Percentiles rank a stretch among this genome's conserved stretches.
phyloP scores from a whole-genome alignment of 2,797 vertebrate species.

The Myioborus melanocephalus region DNA sequence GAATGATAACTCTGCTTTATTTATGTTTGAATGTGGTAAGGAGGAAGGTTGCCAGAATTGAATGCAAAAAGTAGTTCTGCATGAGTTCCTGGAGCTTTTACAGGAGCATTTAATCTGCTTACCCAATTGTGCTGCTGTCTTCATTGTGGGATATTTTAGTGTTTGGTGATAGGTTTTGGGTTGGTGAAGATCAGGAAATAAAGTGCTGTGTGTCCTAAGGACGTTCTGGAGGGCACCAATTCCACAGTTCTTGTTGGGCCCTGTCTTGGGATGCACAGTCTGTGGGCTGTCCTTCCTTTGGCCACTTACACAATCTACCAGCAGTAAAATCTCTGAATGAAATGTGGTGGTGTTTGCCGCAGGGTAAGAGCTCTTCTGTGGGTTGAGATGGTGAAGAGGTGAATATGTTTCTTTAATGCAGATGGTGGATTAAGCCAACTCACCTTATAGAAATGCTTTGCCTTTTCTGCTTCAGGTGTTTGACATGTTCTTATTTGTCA shows the following conservation, averaged over 20 bases:
- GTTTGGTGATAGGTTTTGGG: not conserved
- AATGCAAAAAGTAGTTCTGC: not conserved
- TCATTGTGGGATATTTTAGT: not conserved
- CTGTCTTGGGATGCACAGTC: not conserved
- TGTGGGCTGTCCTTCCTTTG: not conserved
- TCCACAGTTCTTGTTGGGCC: not conserved
- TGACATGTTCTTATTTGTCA: not conserved
- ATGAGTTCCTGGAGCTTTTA: not conserved
- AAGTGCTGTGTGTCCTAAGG: not conserved
- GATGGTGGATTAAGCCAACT: not conserved
- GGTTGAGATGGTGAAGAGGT: not conserved
- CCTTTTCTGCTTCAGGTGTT: not conserved
- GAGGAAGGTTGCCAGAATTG: not conserved
- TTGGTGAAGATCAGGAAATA: not conserved
- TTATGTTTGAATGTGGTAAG: not conserved
- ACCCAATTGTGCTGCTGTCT: not conserved
- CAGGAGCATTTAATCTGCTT: not conserved
- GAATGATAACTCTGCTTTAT: not conserved
- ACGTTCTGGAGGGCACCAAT: not conserved
- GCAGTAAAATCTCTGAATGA: not conserved
- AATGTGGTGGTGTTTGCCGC: fast-evolving
- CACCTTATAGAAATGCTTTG: not conserved
- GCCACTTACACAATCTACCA: not conserved
- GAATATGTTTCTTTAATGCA: not conserved
- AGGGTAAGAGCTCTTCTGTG: not conserved